A percentile compares a stretch with the other conserved stretches of the same genome.
Conservation (phyloP, 2,797 vertebrate species). For the Echiichthys vipera region DNA sequence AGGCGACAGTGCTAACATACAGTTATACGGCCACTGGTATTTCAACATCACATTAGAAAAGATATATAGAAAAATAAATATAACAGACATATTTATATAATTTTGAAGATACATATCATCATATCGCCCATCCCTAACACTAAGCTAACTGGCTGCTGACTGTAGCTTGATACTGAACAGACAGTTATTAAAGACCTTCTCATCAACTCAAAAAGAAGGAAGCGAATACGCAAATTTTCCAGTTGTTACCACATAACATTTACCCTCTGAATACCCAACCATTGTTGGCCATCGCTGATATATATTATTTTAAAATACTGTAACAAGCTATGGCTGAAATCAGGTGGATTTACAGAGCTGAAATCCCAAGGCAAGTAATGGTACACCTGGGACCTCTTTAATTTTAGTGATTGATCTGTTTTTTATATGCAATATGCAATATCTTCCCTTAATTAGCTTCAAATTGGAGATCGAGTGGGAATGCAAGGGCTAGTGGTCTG, state of each 20-base stretch:
- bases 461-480: neutral
- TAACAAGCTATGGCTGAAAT: neutral
- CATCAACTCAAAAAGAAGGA: neutral
- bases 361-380: neutral
- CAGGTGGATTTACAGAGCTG: neutral
- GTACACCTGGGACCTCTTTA: neutral
- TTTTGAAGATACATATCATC: too few species aligned
- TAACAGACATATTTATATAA: too few species aligned
- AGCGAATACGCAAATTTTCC: neutral
- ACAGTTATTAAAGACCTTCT: too few species aligned
- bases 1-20: too few species aligned
- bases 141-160: neutral
- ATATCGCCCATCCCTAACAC: too few species aligned
- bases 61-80: too few species aligned
- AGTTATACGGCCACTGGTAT: too few species aligned
- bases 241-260: neutral
- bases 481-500: neutral
- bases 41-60: too few species aligned
- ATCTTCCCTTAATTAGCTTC: constrained; percentile 1
- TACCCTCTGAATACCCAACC: neutral
- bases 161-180: neutral
- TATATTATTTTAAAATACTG: neutral
- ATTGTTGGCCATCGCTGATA: neutral
- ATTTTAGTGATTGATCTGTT: neutral
- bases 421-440: neutral